These are phyloP conservation scores for Enteromius trimaculatus DNA, from an alignment of 2,797 vertebrate genomes.

Conservation along the genomic window DNA sequence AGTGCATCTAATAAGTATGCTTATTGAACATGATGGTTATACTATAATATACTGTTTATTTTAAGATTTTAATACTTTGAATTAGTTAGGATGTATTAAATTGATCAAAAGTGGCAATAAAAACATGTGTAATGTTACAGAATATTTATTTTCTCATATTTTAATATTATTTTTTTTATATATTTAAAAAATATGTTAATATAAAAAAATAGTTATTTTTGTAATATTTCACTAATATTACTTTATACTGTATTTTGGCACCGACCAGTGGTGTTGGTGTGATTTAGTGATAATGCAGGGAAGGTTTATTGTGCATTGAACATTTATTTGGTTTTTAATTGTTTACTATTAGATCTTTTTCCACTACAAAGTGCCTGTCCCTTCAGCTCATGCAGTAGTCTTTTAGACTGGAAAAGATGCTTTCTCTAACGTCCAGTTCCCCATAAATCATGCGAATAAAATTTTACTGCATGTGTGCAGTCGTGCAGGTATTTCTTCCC, in stretches of 20 bases:
- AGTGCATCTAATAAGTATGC: background rate
- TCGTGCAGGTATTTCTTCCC: slow-evolving; percentile 53
- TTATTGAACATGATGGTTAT: background rate
- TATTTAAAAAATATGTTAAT: no score
- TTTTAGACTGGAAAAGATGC: slow-evolving; percentile 47
- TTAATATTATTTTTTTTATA: background rate
- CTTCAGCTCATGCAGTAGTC: slow-evolving; percentile 44
- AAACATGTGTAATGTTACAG: no score
- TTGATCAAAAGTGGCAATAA: no score
- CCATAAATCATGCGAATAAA: slow-evolving; percentile 55
- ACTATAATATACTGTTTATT: background rate
- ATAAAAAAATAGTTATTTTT: no score
- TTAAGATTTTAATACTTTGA: background rate
- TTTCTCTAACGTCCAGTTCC: slow-evolving; percentile 35
- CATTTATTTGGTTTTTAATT: background rate
- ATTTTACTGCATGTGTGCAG: slow-evolving; percentile 53
- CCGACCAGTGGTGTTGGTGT: background rate
- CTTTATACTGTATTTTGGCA: background rate
- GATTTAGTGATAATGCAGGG: background rate
- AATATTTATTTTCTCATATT: background rate
- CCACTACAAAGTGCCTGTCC: slow-evolving; percentile 20
- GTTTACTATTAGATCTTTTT: slow-evolving; percentile 24
- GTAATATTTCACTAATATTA: background rate
- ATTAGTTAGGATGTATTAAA: background rate
- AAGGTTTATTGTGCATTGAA: background rate